These are phyloP conservation scores for Cyphomyrmex costatus DNA, from an alignment of 1,140 invertebrate species.

Conservation along the genomic window DNA sequence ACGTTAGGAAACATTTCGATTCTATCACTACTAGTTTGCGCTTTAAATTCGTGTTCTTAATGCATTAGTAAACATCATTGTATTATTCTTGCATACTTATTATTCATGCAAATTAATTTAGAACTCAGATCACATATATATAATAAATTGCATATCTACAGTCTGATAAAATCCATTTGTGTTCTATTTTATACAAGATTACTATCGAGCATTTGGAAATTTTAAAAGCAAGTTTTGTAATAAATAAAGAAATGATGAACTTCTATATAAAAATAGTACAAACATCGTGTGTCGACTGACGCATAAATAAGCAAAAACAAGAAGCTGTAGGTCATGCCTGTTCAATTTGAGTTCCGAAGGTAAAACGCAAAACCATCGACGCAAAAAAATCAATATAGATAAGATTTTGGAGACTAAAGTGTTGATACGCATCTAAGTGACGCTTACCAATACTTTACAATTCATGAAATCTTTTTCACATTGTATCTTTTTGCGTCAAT, in stretches of 20 bases:
- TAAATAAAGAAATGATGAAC: neutral
- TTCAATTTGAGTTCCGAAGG: no score
- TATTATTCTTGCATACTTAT: conserved; percentile 4
- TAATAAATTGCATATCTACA: neutral
- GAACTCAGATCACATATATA: conserved; percentile 7
- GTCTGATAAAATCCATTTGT: neutral
- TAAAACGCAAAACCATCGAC: no score
- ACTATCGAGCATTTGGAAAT: neutral
- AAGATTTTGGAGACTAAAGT: no score
- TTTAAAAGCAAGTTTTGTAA: conserved; percentile 28
- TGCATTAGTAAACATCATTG: neutral
- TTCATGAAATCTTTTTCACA: no score
- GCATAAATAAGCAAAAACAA: conserved; percentile 30
- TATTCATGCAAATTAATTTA: conserved; percentile 36
- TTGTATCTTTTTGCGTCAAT: no score
- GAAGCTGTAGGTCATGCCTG: no score
- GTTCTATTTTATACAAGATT: conserved; percentile 3
- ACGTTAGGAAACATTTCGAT: neutral
- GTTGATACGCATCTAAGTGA: no score
- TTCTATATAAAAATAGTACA: conserved; percentile 14
- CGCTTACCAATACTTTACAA: no score
- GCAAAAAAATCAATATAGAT: no score
- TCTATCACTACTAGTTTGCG: neutral
- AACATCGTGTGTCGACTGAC: neutral
- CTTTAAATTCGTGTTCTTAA: conserved; percentile 9